A percentile compares a stretch with the other conserved stretches of the same genome.
These are phyloP conservation scores for Jaculus jaculus DNA, from an alignment of 2,113 vertebrate species.

Conservation along the genomic window DNA sequence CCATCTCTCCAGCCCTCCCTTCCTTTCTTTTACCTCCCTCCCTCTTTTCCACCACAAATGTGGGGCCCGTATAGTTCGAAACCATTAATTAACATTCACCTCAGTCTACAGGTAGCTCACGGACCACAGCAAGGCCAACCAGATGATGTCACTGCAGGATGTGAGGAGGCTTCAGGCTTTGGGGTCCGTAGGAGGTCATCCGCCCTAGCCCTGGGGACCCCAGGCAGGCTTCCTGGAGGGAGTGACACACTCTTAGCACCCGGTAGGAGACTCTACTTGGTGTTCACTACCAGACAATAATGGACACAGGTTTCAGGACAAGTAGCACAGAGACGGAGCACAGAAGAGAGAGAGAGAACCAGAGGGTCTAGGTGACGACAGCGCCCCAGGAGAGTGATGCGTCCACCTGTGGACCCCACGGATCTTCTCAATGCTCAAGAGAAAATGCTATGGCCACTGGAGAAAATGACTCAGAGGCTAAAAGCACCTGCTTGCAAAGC, in stretches of 20 bases:
- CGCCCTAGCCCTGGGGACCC: not conserved
- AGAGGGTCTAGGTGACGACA: not conserved
- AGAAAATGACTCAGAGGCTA: too few relatives aligned
- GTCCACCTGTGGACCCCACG: too few relatives aligned
- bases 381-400: not conserved
- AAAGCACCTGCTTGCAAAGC: too few relatives aligned
- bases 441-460: not conserved
- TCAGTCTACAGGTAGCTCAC: not conserved
- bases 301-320: not conserved
- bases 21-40: rapidly evolving
- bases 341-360: not conserved
- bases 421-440: not conserved
- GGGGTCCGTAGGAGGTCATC: not conserved
- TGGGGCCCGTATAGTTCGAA: not conserved
- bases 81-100: too few relatives aligned
- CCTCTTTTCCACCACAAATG: rapidly evolving
- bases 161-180: rapidly evolving
- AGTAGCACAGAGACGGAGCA: not conserved
- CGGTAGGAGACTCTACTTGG: not conserved
- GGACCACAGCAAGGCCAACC: not conserved
- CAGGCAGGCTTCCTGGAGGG: not conserved
- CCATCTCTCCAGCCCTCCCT: too few relatives aligned
- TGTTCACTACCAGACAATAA: not conserved
- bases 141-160: rapidly evolving
- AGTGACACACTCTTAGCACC: not conserved